Conservation (phyloP, 2,113 vertebrate genomes). For the Charina bottae region DNA sequence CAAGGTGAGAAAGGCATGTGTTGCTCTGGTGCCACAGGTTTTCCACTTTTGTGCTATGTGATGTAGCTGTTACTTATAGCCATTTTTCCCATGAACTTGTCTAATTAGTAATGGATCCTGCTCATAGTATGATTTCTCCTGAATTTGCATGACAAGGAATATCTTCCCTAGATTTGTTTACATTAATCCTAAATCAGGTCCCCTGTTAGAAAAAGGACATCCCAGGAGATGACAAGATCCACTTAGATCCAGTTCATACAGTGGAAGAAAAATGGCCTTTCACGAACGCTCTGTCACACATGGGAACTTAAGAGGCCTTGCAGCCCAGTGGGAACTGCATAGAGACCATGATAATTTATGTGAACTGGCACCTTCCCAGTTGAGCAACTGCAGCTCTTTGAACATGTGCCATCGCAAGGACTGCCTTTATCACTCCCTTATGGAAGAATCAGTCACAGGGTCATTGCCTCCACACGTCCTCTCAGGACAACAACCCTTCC, state of each 20-base stretch:
- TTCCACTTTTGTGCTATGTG: not conserved
- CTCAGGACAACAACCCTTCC: not conserved
- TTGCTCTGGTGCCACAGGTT: too few species aligned
- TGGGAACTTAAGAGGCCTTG: too few species aligned
- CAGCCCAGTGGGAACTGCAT: not conserved
- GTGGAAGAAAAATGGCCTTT: not conserved
- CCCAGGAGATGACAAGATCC: too few species aligned
- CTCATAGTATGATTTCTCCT: not conserved
- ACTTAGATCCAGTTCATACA: not conserved
- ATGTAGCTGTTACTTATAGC: not conserved
- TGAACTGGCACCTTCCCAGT: not conserved
- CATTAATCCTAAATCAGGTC: not conserved
- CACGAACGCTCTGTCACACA: not conserved
- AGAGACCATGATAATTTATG: not conserved
- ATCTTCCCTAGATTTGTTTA: not conserved
- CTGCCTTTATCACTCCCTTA: not conserved
- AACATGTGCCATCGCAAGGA: not conserved
- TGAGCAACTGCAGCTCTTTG: not conserved
- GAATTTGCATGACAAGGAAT: not conserved
- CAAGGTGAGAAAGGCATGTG: not conserved
- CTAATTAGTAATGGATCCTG: not conserved
- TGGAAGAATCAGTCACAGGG: not conserved
- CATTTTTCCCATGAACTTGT: not conserved
- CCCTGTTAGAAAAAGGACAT: not conserved
- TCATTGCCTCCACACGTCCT: not conserved